A percentile compares a stretch with the other conserved stretches of the same genome.
phyloP scores from a whole-genome alignment of 2,113 vertebrate species.

The Cochlearius cochlearius region DNA sequence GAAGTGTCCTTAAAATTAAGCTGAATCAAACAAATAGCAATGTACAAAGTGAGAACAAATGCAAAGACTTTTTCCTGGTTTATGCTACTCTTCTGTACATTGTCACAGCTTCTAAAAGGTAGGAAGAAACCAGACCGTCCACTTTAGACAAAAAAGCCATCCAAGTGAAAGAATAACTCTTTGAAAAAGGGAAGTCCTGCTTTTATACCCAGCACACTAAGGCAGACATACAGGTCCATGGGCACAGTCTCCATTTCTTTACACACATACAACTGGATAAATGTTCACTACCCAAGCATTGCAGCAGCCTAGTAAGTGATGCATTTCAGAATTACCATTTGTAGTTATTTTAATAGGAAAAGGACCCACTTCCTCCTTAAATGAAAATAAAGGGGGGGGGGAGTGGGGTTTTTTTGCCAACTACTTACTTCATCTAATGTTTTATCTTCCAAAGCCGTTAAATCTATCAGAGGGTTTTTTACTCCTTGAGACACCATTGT shows the following conservation, averaged over 20 bases:
- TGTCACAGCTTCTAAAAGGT: background rate
- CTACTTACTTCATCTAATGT: constrained; percentile 91
- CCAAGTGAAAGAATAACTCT: background rate
- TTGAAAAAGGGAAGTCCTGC: background rate
- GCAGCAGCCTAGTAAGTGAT: background rate
- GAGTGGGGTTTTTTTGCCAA: background rate
- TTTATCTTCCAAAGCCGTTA: constrained; percentile 92
- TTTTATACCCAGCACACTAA: background rate
- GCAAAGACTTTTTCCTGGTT: background rate
- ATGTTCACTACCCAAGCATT: background rate
- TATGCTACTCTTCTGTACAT: background rate
- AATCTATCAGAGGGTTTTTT: constrained; percentile 93
- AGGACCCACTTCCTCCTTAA: background rate
- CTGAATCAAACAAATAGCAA: background rate
- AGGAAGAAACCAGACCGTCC: background rate
- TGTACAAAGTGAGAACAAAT: background rate
- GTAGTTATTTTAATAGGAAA: background rate
- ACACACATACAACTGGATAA: background rate
- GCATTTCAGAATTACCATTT: background rate
- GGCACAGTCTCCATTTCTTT: background rate
- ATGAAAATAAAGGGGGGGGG: background rate
- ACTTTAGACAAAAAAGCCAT: background rate
- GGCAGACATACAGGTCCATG: background rate
- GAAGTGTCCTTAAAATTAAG: background rate
- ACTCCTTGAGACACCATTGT: constrained; percentile 95